Base-by-base conservation (phyloP, 2,888 invertebrate genomes). In the Charanyca ferruginea region DNA sequence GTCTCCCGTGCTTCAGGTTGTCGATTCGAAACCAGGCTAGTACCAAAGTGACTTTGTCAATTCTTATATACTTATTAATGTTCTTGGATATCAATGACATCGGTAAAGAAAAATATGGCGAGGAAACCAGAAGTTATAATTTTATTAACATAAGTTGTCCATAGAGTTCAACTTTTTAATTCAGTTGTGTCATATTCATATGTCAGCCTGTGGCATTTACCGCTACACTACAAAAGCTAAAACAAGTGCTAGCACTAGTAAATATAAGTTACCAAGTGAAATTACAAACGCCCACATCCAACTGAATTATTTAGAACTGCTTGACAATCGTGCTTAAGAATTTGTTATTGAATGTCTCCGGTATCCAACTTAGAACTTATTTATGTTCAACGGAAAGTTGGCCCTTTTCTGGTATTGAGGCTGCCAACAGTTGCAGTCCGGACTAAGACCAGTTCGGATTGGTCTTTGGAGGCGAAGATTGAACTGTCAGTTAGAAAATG, bases 291-390 rank as follows among this genome's bases (percentile, higher is more conserved):
- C 89, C 88, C 83, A 89, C 88, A 82, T 81, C 64, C 58, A 85
- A 77, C 84, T 79, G 79, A 81, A 83, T 85, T 88, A 89, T 90
- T 83, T 89, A 86, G 86, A 73, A 73, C 77, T 71, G 73, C 83
- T 85, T 89, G 91, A 91, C 90, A 91, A 91, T 90, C 89, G 90
- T 85, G 88, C 87, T 86, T 87, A 81, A 77, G 87, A 88, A 89
- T 90, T 89, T 85, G 87, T 88, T 88, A 90, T 87, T 87, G 88
- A 87, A 87, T 83, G 78, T 76, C 75, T 81, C 73, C 74, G 61
- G 80, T 83, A 77, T 81, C 80, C 77, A 73, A 76, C 63, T 77
- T 63, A 4, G 67, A 48, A 44, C 57, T 73, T 81, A 71, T 80
- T 83, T 81, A 80, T 81, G 80, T 71, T 64, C 47, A 51, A 58